A percentile compares a stretch with the other conserved stretches of the same genome.
Evolutionary conservation across 2,888 invertebrate species (phyloP).

Genomic region (Epirrita christyi): DNA sequence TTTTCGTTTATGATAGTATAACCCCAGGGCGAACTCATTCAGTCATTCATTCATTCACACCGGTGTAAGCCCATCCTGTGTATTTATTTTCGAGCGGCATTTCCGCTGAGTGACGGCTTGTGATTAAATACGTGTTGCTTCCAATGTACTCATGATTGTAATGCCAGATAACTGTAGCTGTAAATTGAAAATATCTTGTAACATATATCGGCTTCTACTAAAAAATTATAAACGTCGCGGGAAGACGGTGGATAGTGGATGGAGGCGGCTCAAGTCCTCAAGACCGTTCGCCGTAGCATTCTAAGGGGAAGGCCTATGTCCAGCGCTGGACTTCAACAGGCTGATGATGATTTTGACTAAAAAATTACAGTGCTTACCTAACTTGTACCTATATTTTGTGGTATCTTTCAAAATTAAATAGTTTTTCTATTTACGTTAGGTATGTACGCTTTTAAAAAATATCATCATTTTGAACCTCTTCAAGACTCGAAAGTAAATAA

Average conservation of each 20-base stretch:
- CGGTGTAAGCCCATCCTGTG: background rate
- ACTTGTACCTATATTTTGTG: background rate
- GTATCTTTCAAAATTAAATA: too few relatives aligned
- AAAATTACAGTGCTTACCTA: background rate
- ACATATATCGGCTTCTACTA: too few relatives aligned
- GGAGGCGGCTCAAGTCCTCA: too few relatives aligned
- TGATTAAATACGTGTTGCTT: constrained; percentile 24
- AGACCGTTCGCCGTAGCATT: too few relatives aligned
- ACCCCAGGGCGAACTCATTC: background rate
- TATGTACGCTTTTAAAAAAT: constrained; percentile 9
- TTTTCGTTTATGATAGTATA: too few relatives aligned
- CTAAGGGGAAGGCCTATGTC: too few relatives aligned
- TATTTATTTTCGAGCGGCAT: background rate
- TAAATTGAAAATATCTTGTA: too few relatives aligned
- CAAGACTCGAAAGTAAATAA: constrained; percentile 42
- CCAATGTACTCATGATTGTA: background rate
- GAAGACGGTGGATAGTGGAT: too few relatives aligned
- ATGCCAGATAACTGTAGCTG: background rate
- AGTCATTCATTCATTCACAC: background rate
- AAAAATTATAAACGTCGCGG: too few relatives aligned
- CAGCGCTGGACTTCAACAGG: too few relatives aligned
- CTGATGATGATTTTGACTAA: too few relatives aligned
- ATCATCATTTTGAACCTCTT: constrained; percentile 7
- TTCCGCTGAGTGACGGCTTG: constrained; percentile 13
- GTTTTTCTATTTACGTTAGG: too few relatives aligned